A percentile compares a stretch with the other conserved stretches of the same genome.
phyloP scores from a whole-genome alignment of 2,888 invertebrate species.

The Drosophila prolongata region DNA sequence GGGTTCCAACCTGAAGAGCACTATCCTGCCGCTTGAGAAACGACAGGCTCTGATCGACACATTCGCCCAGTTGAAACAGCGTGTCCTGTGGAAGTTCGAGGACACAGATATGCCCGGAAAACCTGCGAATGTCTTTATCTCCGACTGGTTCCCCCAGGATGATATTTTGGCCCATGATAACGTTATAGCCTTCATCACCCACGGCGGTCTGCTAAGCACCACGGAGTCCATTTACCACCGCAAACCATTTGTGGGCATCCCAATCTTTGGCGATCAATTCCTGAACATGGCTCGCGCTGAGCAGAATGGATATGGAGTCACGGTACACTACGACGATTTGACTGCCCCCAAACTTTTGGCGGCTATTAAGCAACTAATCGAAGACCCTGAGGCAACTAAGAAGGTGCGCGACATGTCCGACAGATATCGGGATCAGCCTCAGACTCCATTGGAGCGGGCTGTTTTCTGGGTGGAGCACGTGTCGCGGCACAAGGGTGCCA shows the following conservation, averaged over 20 bases:
- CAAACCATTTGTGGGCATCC: slow-evolving; percentile 85
- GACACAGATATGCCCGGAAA: slow-evolving; percentile 76
- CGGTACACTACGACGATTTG: slow-evolving; percentile 79
- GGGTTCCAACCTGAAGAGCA: slow-evolving; percentile 83
- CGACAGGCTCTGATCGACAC: slow-evolving; percentile 69
- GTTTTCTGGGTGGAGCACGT: slow-evolving; percentile 81
- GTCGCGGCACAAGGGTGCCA: slow-evolving; percentile 78
- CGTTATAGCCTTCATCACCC: slow-evolving; percentile 85
- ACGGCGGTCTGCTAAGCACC: slow-evolving; percentile 85
- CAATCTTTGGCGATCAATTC: slow-evolving; percentile 85
- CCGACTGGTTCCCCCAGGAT: slow-evolving; percentile 85
- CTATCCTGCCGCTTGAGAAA: slow-evolving; percentile 70
- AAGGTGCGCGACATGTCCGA: slow-evolving; percentile 69
- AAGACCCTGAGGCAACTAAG: slow-evolving; percentile 58
- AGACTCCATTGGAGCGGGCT: slow-evolving; percentile 73
- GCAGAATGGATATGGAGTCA: slow-evolving; percentile 83
- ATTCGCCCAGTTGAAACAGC: slow-evolving; percentile 80
- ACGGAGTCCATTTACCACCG: slow-evolving; percentile 85
- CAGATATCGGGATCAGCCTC: slow-evolving; percentile 79
- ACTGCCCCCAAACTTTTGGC: slow-evolving; percentile 75
- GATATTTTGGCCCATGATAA: slow-evolving; percentile 85
- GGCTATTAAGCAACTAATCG: slow-evolving; percentile 66
- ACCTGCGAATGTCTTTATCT: slow-evolving; percentile 81
- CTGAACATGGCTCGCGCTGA: slow-evolving; percentile 85
- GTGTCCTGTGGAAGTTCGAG: slow-evolving; percentile 85